Evolutionary conservation across 2,113 vertebrate species (phyloP).

Genomic region (Petrocephalus microphthalmus): DNA sequence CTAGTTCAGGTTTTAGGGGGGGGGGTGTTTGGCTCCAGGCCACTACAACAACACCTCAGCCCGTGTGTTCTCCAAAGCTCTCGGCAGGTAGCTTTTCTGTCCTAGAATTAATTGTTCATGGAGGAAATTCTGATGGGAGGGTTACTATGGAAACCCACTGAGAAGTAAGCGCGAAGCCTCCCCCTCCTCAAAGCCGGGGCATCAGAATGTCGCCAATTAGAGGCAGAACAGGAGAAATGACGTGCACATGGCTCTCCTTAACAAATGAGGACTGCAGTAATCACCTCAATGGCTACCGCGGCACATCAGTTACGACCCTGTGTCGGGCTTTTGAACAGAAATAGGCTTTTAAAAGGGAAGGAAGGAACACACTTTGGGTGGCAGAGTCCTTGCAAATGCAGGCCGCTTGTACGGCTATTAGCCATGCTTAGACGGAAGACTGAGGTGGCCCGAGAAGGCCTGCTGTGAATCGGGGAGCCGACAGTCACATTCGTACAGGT

Average conservation of each 20-base stretch:
- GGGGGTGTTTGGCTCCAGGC: neutral
- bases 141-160: slow-evolving; percentile 67
- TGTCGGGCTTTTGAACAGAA: neutral
- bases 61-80: neutral
- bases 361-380: neutral
- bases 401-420: neutral
- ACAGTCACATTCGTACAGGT: neutral
- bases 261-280: neutral
- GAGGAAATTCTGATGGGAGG: slow-evolving; percentile 31
- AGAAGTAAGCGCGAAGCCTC: slow-evolving; percentile 57
- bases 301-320: neutral
- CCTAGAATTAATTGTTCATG: slow-evolving; percentile 39
- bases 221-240: slow-evolving; percentile 25
- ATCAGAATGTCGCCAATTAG: slow-evolving; percentile 42
- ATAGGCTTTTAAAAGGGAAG: neutral
- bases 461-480: neutral
- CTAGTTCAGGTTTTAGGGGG: neutral
- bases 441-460: slow-evolving; percentile 26
- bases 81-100: slow-evolving; percentile 39
- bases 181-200: slow-evolving; percentile 21
- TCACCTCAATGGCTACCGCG: neutral
- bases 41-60: neutral
- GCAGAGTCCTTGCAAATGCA: neutral
- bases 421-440: neutral
- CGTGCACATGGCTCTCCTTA: neutral